Evolutionary conservation across 2,888 invertebrate species (phyloP), one percentile per base, ranked within the genome.

Genomic region (Taenaris catops): DNA sequence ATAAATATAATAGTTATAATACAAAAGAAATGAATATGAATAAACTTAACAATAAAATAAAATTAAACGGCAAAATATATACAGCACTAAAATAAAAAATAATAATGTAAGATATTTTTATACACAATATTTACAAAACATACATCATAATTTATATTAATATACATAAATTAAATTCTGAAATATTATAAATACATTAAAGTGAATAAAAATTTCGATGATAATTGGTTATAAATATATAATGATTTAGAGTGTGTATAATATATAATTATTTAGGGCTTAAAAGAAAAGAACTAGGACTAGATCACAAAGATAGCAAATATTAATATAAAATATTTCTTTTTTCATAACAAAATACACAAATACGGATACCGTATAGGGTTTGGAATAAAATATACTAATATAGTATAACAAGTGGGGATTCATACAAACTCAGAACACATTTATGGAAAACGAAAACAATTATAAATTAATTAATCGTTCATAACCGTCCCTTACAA

Each of bases 341-440:
- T 56, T 48, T n/a, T n/a, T n/a, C n/a, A 61, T 64, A 59, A 67
- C 63, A 72, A 73, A 66, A 70, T 74, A 80, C 73, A 78, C 75
- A 75, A 65, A 81, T 79, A 83, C 83, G 83, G 81, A 83, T 83
- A 73, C 83, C 84, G 81, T 84, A 83, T 65, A 70, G 59, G 65
- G 63, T 72, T 41, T 61, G 51, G 54, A 59, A 32, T 18, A 7
- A 70, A 50, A 60, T 52, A 56, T 81, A 81, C 81, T 81, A 79
- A 78, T 62, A 66, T 81, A 83, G 81, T 80, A 74, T 41, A 73
- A 63, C 58, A 55, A 63, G 56, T 53, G 53, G 63, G 63, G n/a
- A n/a, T n/a, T 56, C 78, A 80, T 78, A 81, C 80, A 83, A 81
- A 83, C 53, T 61, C 59, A 75, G 79, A 83, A 81, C 75, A 50